Evolutionary conservation across 2,888 invertebrate genomes (phyloP), one percentile per base, ranked within the genome.

Genomic region (Nasonia oneida): DNA sequence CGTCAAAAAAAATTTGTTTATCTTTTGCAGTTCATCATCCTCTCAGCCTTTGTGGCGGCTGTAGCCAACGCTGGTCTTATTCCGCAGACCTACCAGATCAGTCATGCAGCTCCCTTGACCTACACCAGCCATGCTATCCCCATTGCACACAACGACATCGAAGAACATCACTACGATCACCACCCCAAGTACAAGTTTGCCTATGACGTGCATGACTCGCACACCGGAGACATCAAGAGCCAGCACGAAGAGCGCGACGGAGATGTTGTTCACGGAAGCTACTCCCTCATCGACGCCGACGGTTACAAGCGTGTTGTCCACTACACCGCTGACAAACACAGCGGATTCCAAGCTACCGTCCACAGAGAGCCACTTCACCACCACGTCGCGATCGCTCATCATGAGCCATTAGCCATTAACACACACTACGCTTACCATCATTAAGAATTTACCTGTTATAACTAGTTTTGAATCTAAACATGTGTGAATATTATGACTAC

Each of bases 181-280:
- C 90, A 93, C 85, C 92, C 93, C 0, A 94, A 91, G 64, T 93
- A 93, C 90, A 91, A 89, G 86, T 93, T 90, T 88, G 89, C 90
- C 37, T 93, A 93, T 79, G 92, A 91, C 61, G 92, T 85, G 1
- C 82, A 81, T 14, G 91, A 91, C 74, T 6, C 67, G 14, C 74
- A 50, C 18, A 85, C 85, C 37, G 81, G 85, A 37, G 91, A 91
- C 87, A 83, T 88, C 70, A 91, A 91, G 85, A 89, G 82, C 87
- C 91, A 91, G 74, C 89, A 90, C 23, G 91, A 91, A 84, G 88
- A 84, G 70, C 89, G 91, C 42, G 89, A 91, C 85, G 91, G 91
- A 15, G 90, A 91, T 81, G 88, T 89, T 50, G 90, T 91, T 18
- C 88, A 88, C 33, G 90, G 90, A 39, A 90, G 90, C 85, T 90